These are phyloP conservation scores for Agrenia bidenticulata DNA, from an alignment of 2,888 invertebrate species.

Conservation along the genomic window DNA sequence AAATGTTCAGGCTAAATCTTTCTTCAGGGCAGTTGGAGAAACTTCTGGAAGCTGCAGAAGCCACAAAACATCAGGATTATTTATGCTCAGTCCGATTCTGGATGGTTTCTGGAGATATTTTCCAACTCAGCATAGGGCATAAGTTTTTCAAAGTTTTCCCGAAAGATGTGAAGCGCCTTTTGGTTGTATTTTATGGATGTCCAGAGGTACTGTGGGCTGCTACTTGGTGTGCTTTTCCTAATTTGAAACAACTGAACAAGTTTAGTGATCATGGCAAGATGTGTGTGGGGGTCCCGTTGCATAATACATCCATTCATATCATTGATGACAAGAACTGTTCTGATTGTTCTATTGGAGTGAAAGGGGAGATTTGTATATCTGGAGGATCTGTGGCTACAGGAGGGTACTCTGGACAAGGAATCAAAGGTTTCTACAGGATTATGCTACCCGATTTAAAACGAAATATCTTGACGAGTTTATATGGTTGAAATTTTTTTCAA, in stretches of 20 bases:
- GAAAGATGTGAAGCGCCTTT: not conserved
- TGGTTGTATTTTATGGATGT: conserved; percentile 2
- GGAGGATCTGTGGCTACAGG: not conserved
- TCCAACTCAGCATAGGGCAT: not conserved
- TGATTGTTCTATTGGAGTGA: conserved; percentile 4
- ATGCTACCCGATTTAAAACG: too few species aligned
- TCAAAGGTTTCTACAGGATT: too few species aligned
- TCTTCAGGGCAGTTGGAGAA: conserved; percentile 9
- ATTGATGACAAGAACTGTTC: conserved; percentile 8
- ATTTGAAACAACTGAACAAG: not conserved
- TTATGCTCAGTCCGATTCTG: not conserved
- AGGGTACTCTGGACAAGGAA: not conserved
- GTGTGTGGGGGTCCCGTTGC: not conserved
- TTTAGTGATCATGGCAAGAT: not conserved
- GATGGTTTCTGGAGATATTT: conserved; percentile 6
- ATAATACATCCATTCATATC: not conserved
- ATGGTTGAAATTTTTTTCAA: too few species aligned
- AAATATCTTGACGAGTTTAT: too few species aligned
- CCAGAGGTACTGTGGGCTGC: conserved; percentile 6
- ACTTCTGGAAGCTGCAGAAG: not conserved
- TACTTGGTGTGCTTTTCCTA: not conserved
- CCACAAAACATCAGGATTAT: not conserved
- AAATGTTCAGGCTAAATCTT: not conserved
- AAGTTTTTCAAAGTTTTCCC: conserved; percentile 10
- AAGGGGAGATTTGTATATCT: conserved; percentile 5